Evolutionary conservation across 1,140 invertebrate genomes (phyloP), one percentile per base, ranked within the genome.

Genomic region (Euwallacea similis): DNA sequence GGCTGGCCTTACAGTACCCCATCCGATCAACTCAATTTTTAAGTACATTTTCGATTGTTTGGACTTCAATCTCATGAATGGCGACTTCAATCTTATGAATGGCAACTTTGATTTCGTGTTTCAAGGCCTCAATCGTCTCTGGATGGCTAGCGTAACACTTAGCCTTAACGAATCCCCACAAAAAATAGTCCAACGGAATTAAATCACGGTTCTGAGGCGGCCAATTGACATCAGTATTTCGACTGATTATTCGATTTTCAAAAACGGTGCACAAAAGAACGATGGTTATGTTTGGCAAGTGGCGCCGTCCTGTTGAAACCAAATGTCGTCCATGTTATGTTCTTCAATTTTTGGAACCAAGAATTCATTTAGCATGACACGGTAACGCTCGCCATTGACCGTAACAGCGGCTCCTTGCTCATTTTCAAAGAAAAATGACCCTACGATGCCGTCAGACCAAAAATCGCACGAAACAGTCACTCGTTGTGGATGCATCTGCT

Each of bases 101-200:
- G n/a, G n/a, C n/a, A n/a, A 46, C 43, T 21, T 33, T 42, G 55
- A 69, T 61, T 13, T 69, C 21, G 2, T 53, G 55, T 60, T 69
- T 61, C 42, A 69, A 50, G 13, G 15, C 33, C 4, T 61, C 15
- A 42, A 67, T 56, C 50, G 54, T 71, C 10, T 61, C 9, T 21
- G 67, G 74, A 47, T 75, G 50, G 59, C 73, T 55, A 9, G 62
- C 64, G 43, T 80, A 82, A 53, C 81, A 75, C 65, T 76, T 77
- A 50, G 64, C 72, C 74, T 83, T 83, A 13, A 84, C 43, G 69
- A 81, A 79, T 61, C 81, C 81, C 80, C 79, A 83, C 13, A 82
- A 68, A 72, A 81, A 82, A 79, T 78, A 83, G 72, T 83, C 81
- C 44, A 79, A 69, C 46, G 77, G 80, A 8, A 74, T 81, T 53